Conservation (phyloP, 1,140 invertebrate genomes). For the Pseudomyrmex cubaensis region DNA sequence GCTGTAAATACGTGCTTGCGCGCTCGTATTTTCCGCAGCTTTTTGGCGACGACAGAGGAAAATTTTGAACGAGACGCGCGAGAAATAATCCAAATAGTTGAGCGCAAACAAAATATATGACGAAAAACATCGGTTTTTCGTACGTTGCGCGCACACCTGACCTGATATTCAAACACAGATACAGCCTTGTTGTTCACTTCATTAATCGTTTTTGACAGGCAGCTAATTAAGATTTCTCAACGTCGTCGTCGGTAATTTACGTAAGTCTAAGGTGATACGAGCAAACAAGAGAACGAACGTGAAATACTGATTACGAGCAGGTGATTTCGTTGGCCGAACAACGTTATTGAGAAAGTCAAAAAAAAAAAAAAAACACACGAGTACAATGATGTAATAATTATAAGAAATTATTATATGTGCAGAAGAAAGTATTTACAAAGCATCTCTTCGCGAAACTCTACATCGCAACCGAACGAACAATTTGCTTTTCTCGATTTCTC, state of each 20-base stretch:
- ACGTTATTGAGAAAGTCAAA: not conserved
- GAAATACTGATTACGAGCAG: not conserved
- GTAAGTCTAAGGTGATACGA: not conserved
- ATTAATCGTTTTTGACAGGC: conserved; percentile 31
- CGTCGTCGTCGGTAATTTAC: conserved; percentile 26
- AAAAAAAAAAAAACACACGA: too few relatives aligned
- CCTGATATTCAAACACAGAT: conserved; percentile 15
- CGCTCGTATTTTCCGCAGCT: too few relatives aligned
- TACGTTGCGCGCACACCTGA: not conserved
- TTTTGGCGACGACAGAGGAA: too few relatives aligned
- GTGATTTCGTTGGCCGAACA: not conserved
- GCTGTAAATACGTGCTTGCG: too few relatives aligned
- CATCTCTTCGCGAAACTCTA: too few relatives aligned
- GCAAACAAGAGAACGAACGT: conserved; percentile 38
- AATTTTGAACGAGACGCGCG: too few relatives aligned
- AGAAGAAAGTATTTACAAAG: too few relatives aligned
- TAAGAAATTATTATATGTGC: too few relatives aligned
- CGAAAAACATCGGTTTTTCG: not conserved
- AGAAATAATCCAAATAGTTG: not conserved
- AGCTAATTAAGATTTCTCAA: conserved; percentile 43
- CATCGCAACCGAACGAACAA: too few relatives aligned
- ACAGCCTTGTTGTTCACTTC: conserved; percentile 6
- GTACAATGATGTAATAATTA: not conserved
- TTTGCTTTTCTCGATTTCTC: too few relatives aligned
- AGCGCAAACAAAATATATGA: not conserved